Conservation (phyloP, 2,113 vertebrate species). For the Sinocyclocheilus anophthalmus region DNA sequence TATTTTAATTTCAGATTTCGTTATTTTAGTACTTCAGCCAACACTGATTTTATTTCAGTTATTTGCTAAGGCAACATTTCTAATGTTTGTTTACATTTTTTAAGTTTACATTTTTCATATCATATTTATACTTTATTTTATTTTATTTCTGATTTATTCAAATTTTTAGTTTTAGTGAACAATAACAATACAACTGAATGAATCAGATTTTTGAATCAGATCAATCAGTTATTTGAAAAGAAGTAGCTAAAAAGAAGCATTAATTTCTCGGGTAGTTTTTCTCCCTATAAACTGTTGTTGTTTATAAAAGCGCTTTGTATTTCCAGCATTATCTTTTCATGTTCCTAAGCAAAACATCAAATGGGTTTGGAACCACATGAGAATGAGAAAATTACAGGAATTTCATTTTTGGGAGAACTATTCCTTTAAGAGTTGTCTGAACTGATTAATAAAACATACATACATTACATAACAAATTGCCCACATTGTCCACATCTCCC, state of each 20-base stretch:
- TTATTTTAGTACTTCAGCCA: not conserved
- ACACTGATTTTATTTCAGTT: not conserved
- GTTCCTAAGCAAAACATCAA: not conserved
- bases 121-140: not conserved
- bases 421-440: constrained; percentile 1
- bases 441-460: constrained; percentile 45
- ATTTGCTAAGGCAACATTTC: not conserved
- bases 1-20: not conserved
- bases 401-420: not conserved
- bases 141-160: not conserved
- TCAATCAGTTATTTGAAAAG: not conserved
- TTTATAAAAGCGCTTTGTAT: not conserved
- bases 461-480: constrained; percentile 29
- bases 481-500: constrained; percentile 7
- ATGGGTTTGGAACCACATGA: not conserved
- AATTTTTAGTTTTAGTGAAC: not conserved
- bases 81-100: not conserved
- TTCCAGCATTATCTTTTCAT: not conserved
- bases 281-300: not conserved
- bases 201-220: not conserved
- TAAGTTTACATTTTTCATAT: not conserved
- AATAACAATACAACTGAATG: not conserved
- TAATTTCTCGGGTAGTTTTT: not conserved
- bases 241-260: not conserved
- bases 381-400: not conserved